Percentiles rank a stretch among this genome's conserved stretches.
These are phyloP conservation scores for Centrocercus urophasianus DNA, from an alignment of 2,113 vertebrate species.

Conservation along the genomic window DNA sequence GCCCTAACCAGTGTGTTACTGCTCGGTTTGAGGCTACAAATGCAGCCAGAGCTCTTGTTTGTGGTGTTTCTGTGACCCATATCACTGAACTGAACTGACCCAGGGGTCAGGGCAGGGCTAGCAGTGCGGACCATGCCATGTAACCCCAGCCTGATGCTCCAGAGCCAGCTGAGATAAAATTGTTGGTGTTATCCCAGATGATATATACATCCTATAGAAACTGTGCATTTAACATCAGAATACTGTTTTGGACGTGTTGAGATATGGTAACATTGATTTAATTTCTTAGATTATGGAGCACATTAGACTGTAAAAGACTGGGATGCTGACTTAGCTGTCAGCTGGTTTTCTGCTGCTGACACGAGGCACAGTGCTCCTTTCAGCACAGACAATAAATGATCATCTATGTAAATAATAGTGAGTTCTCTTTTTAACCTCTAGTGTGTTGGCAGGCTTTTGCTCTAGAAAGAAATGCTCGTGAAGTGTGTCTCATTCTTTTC, in stretches of 20 bases:
- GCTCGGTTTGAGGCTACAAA: not conserved
- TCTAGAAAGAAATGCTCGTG: not conserved
- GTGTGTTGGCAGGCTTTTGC: not conserved
- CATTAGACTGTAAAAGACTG: not conserved
- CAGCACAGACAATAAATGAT: not conserved
- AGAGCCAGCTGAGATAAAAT: not conserved
- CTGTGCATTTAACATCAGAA: not conserved
- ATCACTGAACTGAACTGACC: accelerated
- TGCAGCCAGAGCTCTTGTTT: not conserved
- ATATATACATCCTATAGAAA: not conserved
- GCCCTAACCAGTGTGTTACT: not conserved
- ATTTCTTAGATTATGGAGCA: not conserved
- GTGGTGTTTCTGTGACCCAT: not conserved
- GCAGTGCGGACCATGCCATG: not conserved
- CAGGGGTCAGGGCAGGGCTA: not conserved
- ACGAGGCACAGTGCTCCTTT: not conserved
- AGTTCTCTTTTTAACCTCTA: not conserved
- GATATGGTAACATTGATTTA: not conserved
- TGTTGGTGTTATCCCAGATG: not conserved
- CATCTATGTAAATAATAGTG: not conserved
- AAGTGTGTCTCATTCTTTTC: not conserved
- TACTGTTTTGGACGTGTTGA: not conserved
- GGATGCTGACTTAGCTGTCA: not conserved
- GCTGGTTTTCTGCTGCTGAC: not conserved
- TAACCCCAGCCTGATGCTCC: not conserved